A percentile compares a stretch with the other conserved stretches of the same genome.
Conservation (phyloP, 1,140 invertebrate species). For the Seison nebaliae region DNA sequence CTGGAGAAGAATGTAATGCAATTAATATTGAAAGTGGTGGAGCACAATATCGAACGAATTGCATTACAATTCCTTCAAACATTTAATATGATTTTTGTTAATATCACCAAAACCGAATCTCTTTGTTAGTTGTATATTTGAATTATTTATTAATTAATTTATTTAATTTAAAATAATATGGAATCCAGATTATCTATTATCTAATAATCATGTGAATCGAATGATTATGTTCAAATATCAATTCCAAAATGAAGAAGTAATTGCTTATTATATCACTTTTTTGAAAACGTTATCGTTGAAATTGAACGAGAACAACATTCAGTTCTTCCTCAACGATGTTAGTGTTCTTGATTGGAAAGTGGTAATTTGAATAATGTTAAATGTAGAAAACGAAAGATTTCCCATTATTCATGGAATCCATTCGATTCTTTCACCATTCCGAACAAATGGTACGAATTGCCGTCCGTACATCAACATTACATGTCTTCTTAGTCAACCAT, state of each 20-base stretch:
- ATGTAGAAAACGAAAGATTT: constrained; percentile 39
- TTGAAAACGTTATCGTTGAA: constrained; percentile 88
- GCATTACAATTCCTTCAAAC: constrained; percentile 92
- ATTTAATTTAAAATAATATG: background rate
- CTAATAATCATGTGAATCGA: constrained; percentile 96
- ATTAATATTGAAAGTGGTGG: constrained; percentile 84
- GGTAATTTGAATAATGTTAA: constrained; percentile 3
- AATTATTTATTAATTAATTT: constrained; percentile 1
- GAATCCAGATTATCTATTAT: constrained; percentile 41
- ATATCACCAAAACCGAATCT: constrained; percentile 89
- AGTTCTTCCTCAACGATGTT: constrained; percentile 99
- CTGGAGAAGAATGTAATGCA: constrained; percentile 96
- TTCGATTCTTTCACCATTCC: constrained; percentile 93
- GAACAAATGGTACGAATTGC: constrained; percentile 97
- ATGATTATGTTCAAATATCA: constrained; percentile 99
- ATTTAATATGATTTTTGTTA: constrained; percentile 94
- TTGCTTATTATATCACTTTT: constrained; percentile 98
- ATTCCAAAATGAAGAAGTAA: constrained; percentile 87
- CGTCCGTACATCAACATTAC: constrained; percentile 76
- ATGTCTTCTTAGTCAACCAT: constrained; percentile 48
- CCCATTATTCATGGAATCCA: constrained; percentile 87
- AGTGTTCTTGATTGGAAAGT: constrained; percentile 18
- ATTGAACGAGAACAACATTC: constrained; percentile 88
- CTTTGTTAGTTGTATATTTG: constrained; percentile 48
- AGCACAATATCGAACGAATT: constrained; percentile 79